Evolutionary conservation across 2,888 invertebrate genomes (phyloP), one percentile per base, ranked within the genome.

Genomic region (Drepanosiphum platanoidis): DNA sequence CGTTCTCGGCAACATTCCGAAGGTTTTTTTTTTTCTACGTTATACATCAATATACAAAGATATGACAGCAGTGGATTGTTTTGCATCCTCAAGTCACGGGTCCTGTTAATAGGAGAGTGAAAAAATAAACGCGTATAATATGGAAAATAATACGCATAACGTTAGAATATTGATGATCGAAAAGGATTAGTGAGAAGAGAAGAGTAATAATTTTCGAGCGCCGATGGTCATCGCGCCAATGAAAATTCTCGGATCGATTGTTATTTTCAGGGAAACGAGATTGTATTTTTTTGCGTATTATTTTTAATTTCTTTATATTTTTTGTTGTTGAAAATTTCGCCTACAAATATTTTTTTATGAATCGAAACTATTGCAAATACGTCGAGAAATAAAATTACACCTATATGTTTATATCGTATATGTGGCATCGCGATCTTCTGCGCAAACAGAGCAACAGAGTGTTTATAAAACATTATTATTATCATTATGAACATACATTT

Each of bases 401-500:
- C 0, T 61, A n/a, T 61, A 27, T 61, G 11, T 4, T n/a, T n/a
- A 61, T 61, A 61, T 27, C 42, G 42, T 42, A 5, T 42, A 11
- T 42, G n/a, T n/a, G n/a, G n/a, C n/a, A n/a, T n/a, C n/a, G n/a
- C n/a, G n/a, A n/a, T n/a, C n/a, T n/a, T n/a, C n/a, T n/a, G n/a
- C n/a, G n/a, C 22, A n/a, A 64, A 27, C 64, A 64, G 30, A 30
- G 64, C 64, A 64, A 27, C 30, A 64, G 30, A 13, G 27, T 27
- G 22, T n/a, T 27, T 9, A 27, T 9, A 30, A 27, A 11, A 27
- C 18, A 30, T 30, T 18, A 7, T 52, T 5, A 18, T 70, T 27
- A 30, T 70, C n/a, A 71, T 58, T 34, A 80, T 52, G 58, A 70
- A 18, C 52, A 64, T 30, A 11, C 32, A 78, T 64, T 78, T 52